Evolutionary conservation across 2,888 invertebrate species (phyloP).

Genomic region (Malthinus seriepunctatus): DNA sequence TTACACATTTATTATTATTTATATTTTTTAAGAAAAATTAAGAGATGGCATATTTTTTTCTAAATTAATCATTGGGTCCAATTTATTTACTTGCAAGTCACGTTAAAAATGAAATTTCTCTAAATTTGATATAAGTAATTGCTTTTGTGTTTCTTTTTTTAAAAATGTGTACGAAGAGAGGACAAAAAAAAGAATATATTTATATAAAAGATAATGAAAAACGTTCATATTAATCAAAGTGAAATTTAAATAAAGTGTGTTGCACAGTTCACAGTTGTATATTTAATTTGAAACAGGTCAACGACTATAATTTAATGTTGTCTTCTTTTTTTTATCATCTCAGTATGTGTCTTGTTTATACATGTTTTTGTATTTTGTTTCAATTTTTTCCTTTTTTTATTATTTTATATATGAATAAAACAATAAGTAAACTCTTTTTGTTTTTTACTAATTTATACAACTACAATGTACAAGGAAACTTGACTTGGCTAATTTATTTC

Average conservation of each 20-base stretch:
- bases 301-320: slow-evolving; percentile 9
- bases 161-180: neutral
- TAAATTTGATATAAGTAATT: no score
- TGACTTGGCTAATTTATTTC: no score
- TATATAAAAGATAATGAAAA: neutral
- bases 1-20: no score
- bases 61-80: no score
- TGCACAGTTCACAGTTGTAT: slow-evolving; percentile 8
- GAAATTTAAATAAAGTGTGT: slow-evolving; percentile 19
- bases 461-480: no score
- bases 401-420: neutral
- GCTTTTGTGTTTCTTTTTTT: no score
- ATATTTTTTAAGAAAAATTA: no score
- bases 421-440: no score
- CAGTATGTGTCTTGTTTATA: neutral
- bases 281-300: slow-evolving; percentile 9
- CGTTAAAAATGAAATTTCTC: no score
- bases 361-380: neutral
- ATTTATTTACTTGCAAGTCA: no score
- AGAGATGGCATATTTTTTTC: no score
- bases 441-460: no score
- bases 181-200: slow-evolving; percentile 4
- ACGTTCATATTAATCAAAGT: slow-evolving; percentile 14
- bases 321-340: neutral
- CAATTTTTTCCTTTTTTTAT: neutral